These are phyloP conservation scores for Trachops cirrhosus DNA, from an alignment of 2,797 vertebrate genomes.

Conservation along the genomic window DNA sequence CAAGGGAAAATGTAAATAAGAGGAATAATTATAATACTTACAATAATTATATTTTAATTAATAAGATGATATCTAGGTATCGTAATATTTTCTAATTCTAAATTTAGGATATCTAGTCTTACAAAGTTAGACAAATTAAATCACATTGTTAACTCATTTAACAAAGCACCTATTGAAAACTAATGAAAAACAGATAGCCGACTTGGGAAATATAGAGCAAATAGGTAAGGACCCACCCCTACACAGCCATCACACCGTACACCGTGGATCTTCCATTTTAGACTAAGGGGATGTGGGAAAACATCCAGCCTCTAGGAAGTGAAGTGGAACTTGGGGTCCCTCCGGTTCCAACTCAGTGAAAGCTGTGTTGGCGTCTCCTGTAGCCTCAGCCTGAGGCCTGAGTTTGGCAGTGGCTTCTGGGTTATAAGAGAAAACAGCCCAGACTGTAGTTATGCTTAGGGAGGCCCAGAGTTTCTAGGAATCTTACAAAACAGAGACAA, in stretches of 20 bases:
- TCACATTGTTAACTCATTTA: neutral
- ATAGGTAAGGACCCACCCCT: neutral
- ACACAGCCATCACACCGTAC: neutral
- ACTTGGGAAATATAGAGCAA: neutral
- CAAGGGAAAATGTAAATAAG: neutral
- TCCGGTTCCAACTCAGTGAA: neutral
- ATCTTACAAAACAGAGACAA: neutral
- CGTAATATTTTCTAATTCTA: conserved; percentile 18
- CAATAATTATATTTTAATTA: neutral
- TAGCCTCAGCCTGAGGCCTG: neutral
- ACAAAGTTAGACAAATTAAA: neutral
- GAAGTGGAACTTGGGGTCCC: neutral
- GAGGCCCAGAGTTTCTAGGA: conserved; percentile 4
- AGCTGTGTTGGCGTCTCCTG: neutral
- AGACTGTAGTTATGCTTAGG: neutral
- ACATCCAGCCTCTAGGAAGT: neutral
- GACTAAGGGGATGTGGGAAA: neutral
- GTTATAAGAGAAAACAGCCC: neutral
- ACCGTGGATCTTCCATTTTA: neutral
- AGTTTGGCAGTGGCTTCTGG: neutral
- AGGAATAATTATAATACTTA: neutral
- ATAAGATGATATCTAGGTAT: neutral
- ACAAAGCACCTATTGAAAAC: neutral
- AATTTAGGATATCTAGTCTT: neutral
- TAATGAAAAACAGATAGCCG: neutral